These are phyloP conservation scores for Butorides virescens DNA, from an alignment of 2,113 vertebrate genomes.

Conservation along the genomic window DNA sequence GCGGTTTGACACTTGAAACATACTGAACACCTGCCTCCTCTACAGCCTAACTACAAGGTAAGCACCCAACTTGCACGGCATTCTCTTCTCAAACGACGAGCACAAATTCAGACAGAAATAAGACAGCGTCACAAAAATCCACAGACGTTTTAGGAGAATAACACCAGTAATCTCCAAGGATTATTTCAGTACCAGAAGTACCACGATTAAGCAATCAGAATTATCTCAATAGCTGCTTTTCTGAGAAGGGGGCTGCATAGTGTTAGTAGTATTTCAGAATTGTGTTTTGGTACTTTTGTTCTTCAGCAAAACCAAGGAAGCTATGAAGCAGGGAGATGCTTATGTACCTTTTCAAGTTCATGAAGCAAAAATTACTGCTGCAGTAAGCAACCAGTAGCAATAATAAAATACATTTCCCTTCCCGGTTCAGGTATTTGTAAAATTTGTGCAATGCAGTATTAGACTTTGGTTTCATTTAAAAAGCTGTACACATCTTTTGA, in stretches of 20 bases:
- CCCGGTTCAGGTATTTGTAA: background rate
- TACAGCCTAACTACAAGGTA: background rate
- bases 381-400: background rate
- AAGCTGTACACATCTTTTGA: background rate
- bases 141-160: background rate
- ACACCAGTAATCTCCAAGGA: background rate
- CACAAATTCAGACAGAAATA: background rate
- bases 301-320: background rate
- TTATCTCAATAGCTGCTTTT: background rate
- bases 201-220: background rate
- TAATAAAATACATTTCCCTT: background rate
- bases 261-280: background rate
- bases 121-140: rapidly evolving
- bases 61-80: background rate
- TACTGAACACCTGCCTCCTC: background rate
- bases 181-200: background rate
- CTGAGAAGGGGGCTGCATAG: background rate
- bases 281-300: background rate
- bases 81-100: background rate
- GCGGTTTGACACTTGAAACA: background rate
- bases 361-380: background rate
- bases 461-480: background rate
- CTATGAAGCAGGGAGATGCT: background rate
- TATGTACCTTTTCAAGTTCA: background rate
- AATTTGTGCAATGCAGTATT: rapidly evolving